phyloP scores from a whole-genome alignment of 2,797 vertebrate species.

The Paguma larvata region DNA sequence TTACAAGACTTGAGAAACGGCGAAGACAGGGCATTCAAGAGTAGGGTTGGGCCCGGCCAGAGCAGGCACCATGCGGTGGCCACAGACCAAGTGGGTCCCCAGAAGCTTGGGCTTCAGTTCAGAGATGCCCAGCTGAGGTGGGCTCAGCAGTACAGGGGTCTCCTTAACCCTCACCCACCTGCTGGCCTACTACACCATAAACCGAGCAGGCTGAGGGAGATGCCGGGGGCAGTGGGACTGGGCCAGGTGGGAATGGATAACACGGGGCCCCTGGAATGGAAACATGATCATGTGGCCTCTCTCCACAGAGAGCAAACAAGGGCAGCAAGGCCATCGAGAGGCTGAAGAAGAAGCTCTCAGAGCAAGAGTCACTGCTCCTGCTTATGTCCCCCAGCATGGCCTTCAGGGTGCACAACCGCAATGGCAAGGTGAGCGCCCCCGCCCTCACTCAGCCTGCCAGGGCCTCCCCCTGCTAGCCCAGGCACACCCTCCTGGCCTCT shows the following conservation, averaged over 20 bases:
- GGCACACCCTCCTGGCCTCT: too few species aligned
- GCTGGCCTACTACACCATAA: background rate
- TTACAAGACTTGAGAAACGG: background rate
- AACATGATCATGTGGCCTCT: background rate
- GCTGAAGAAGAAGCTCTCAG: slow-evolving; percentile 95
- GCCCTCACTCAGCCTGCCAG: fast-evolving
- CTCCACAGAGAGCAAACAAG: slow-evolving; percentile 94
- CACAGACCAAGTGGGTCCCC: background rate
- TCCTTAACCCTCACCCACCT: too few species aligned
- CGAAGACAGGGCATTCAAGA: background rate
- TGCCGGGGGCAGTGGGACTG: fast-evolving
- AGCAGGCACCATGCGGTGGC: fast-evolving
- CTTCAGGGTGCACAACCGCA: slow-evolving; percentile 95
- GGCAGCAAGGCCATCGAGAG: slow-evolving; percentile 94
- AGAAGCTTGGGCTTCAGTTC: background rate
- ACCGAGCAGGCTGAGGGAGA: background rate
- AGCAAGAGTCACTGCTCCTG: slow-evolving; percentile 96
- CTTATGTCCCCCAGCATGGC: slow-evolving; percentile 97
- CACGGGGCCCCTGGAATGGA: fast-evolving
- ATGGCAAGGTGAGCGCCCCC: slow-evolving; percentile 93
- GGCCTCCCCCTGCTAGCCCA: too few species aligned
- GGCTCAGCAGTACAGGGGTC: background rate
- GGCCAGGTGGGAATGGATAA: fast-evolving
- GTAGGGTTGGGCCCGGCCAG: background rate
- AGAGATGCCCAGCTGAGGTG: background rate